Evolutionary conservation across 2,888 invertebrate species (phyloP), one percentile per base, ranked within the genome.

Genomic region (Leucoma salicis): DNA sequence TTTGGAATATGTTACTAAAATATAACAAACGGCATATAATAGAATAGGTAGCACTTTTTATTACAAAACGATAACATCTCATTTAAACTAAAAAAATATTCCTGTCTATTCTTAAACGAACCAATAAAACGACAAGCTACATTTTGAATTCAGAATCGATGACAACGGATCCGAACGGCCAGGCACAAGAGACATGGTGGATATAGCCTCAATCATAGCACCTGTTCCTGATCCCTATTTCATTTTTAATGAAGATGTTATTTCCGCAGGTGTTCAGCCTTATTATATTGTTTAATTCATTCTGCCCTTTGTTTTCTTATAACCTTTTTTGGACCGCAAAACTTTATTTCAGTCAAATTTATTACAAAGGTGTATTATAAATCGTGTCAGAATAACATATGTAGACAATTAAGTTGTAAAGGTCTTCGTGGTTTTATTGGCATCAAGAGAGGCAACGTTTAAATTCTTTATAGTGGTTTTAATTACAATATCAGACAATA

Each of bases 221-320:
- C 86, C 87, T 87, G 88, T 82, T 78, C 31, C 27, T 31, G 36
- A 48, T 66, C 68, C 70, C 74, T 69, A 69, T 74, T 76, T 73
- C 71, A 68, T 78, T 82, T 63, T 81, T 88, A 88, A 89, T 88
- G 85, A 88, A 88, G 87, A 83, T 81, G 72, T 83, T 71, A 74
- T 74, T 72, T 76, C 65, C 71, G 86, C 88, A 88, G 88, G 88
- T 88, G 88, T 79, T 73, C 58, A 50, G 64, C 70, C 76, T 78
- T 78, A 85, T 85, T 85, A 83, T 79, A 78, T 82, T 81, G 73
- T 82, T 84, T 82, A 82, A 84, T 86, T 85, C 82, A 83, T 82
- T 83, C 82, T 81, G 80, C 81, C 80, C 83, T 87, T 86, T 88
- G 86, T 89, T 87, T 85, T 80, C 82, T 83, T 82, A 71, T 56